Conservation (phyloP, 2,797 vertebrate genomes). For the Gallirallus australis region DNA sequence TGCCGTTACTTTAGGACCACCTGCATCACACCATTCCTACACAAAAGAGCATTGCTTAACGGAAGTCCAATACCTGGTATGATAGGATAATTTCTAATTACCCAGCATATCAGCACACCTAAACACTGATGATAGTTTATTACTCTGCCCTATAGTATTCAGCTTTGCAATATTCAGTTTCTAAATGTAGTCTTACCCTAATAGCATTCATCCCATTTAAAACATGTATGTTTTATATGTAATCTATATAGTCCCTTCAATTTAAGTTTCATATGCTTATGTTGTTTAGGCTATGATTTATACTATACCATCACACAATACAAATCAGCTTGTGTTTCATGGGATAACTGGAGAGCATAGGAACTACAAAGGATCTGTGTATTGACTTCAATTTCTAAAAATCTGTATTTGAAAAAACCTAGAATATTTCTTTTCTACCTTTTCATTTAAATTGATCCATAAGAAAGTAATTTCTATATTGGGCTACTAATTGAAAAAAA, state of each 20-base stretch:
- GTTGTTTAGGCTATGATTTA: background rate
- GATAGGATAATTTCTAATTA: background rate
- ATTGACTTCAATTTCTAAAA: background rate
- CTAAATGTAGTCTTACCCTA: background rate
- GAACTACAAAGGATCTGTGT: background rate
- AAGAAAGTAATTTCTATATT: background rate
- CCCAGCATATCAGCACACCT: background rate
- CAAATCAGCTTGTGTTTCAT: background rate
- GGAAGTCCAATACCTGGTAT: background rate
- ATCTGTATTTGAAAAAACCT: rapidly evolving
- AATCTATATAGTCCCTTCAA: background rate
- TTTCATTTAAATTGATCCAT: background rate
- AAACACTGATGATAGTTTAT: background rate
- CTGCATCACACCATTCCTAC: background rate
- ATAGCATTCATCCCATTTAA: background rate
- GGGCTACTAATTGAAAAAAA: background rate
- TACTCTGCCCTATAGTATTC: background rate
- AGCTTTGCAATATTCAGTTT: background rate
- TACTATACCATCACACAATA: background rate
- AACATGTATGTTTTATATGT: background rate
- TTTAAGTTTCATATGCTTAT: background rate
- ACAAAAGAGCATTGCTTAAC: background rate
- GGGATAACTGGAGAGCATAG: background rate
- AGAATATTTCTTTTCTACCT: background rate
- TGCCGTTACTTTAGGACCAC: background rate